Evolutionary conservation across 2,797 vertebrate genomes (phyloP), one percentile per base, ranked within the genome.

Genomic region (Serranus cabrilla): DNA sequence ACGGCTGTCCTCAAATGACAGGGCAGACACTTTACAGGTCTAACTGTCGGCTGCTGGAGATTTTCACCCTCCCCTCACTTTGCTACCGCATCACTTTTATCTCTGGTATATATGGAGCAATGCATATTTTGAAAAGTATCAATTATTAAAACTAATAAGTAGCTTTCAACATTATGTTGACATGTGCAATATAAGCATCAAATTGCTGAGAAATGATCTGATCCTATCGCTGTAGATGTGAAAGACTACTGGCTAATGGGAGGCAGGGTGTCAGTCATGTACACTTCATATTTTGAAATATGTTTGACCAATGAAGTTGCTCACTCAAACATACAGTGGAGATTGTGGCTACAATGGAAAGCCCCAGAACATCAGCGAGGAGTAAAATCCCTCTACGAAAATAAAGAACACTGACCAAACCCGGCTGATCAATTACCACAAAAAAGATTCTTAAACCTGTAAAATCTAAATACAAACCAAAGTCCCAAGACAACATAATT

Each of bases 1-100:
- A 63, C 34, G 31, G 62, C 60, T 56, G 67, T 83, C 46, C 60
- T 74, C 27, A 74, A 50, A 83, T 60, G 21, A 78, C 51, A 52
- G 64, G 42, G 23, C 56, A 66, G 63, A 64, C 25, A 77, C 17
- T 63, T 52, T 50, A 71, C 49, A 45, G 58, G n/a, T 21, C 40
- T 8, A 25, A 40, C 47, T 49, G n/a, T 25, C 0, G 5, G 31
- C 60, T 66, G 11, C 18, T 11, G 9, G 23, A 69, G 20, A 34
- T 11, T 9, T 55, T 70, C 20, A 31, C 18, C 23, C 42, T 34
- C 37, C 49, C n/a, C 20, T 69, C 23, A 42, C 7, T 59, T n/a
- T 52, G 45, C 20, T 18, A n/a, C 50, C 18, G 14, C 31, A 27
- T 69, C 9, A 14, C 47, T 63, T 71, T 69, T 7, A 73, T 34